Percentiles rank a stretch among this genome's conserved stretches.
Evolutionary conservation across 2,113 vertebrate species (phyloP).

Genomic region (Hemicordylus capensis): DNA sequence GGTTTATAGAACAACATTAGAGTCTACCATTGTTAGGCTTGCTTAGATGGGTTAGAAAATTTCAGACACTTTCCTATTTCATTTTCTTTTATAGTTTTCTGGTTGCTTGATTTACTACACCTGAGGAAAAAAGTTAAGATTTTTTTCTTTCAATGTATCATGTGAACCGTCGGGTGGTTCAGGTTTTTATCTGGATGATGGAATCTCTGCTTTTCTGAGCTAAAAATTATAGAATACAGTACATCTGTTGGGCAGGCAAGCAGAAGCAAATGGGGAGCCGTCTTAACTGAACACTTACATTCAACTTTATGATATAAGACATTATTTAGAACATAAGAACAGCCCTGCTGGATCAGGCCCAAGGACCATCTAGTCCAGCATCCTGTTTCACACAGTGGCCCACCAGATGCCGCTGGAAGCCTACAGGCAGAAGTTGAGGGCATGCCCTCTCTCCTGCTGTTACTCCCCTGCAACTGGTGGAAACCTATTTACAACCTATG

Average conservation of each 20-base stretch:
- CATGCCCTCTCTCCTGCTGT: too few species aligned
- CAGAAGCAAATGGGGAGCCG: not conserved
- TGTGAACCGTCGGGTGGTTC: too few species aligned
- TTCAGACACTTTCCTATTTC: not conserved
- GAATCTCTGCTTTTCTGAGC: not conserved
- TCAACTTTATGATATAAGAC: not conserved
- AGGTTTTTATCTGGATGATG: not conserved
- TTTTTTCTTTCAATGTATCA: not conserved
- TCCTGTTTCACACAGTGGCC: too few species aligned
- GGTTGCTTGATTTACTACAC: not conserved
- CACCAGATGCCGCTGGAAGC: too few species aligned
- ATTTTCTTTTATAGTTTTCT: not conserved
- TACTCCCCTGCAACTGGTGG: too few species aligned
- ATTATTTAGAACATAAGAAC: too few species aligned
- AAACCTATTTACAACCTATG: not conserved
- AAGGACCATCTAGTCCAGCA: too few species aligned
- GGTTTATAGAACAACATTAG: not conserved
- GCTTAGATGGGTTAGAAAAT: not conserved
- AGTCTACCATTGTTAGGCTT: not conserved
- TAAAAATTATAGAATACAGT: not conserved
- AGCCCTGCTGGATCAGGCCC: too few species aligned
- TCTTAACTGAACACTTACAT: not conserved
- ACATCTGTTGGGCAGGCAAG: not conserved
- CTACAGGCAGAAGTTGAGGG: too few species aligned
- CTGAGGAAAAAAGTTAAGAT: not conserved